Base-by-base conservation (phyloP, 2,797 vertebrate species). In the Sitta carolinensis region DNA sequence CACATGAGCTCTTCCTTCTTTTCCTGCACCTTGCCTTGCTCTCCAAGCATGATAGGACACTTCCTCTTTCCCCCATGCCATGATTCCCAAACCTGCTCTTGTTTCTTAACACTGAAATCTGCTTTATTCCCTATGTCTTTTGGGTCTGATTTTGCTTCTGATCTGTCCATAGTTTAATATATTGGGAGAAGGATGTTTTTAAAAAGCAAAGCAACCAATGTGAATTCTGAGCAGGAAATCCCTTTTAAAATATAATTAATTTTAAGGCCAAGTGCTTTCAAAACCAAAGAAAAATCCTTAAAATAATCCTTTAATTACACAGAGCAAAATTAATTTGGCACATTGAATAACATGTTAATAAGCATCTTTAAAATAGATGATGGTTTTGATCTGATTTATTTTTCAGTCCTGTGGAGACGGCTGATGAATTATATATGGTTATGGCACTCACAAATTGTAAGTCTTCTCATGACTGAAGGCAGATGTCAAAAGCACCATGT, bases 401-500 rank as follows among this genome's bases (percentile, higher is more conserved):
- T 94, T 95, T 86, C 51, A 59, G 55, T 74, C 38, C 40, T 91
- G 42, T 84, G 64, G 54, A 86, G 74, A 81, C 55, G 73, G 63
- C 48, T 78, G 58, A 89, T 84, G 61, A 95, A 85, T 95, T 87
- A 59, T 64, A 78, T 66, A n/a, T 67, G 54, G 25, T 81, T 90
- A 34, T 80, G 80, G 74, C 54, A 68, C 64, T 87, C 78, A 36
- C 5, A 68, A 91, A 70, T 73, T 86, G 2, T 83, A 84, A 95
- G 66, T 87, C 84, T 89, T 40, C 38, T 94, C 90, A 86, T 3
- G 13, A 74, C 34, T 83, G 74, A 93, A 95, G 73, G 89, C 87
- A 91, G 94, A 95, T 96, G 79, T 97, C 77, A 83, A 89, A 95
- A 84, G 40, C 58, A 63, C 50, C 48, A 38, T 69, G 69, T 95